phyloP scores from a whole-genome alignment of 2,113 vertebrate species.

The Mugil cephalus region DNA sequence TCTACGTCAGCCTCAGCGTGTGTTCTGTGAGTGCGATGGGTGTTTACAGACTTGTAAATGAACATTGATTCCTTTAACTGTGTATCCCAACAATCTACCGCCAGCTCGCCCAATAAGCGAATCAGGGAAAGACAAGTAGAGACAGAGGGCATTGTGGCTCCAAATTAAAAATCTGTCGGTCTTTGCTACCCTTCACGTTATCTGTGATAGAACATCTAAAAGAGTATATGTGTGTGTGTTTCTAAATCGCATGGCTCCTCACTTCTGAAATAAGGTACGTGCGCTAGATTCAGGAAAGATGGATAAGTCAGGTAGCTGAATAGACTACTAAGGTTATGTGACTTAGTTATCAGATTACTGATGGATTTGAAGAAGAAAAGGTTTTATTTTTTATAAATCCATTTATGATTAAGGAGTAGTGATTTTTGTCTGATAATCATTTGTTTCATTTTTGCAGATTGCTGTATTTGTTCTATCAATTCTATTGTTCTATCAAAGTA shows the following conservation, averaged over 20 bases:
- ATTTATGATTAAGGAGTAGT: background rate
- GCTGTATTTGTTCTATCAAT: background rate
- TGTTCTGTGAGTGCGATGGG: slow-evolving; percentile 22
- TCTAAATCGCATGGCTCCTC: slow-evolving; percentile 1
- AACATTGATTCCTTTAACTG: slow-evolving; percentile 62
- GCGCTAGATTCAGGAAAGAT: too few relatives aligned
- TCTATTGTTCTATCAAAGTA: too few relatives aligned
- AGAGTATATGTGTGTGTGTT: slow-evolving; percentile 14
- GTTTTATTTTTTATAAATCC: background rate
- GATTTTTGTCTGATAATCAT: background rate
- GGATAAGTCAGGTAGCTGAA: background rate
- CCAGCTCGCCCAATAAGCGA: slow-evolving; percentile 23
- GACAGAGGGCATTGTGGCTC: background rate
- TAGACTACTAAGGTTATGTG: background rate
- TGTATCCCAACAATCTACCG: slow-evolving; percentile 54
- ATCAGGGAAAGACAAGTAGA: background rate
- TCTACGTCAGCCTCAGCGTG: slow-evolving; percentile 14
- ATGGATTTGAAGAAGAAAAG: background rate
- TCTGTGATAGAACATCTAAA: slow-evolving; percentile 37
- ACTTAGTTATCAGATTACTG: background rate
- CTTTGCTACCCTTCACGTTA: slow-evolving; percentile 20
- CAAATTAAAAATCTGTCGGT: slow-evolving; percentile 34
- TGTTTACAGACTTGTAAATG: slow-evolving; percentile 69
- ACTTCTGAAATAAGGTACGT: too few relatives aligned
- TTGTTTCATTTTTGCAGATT: too few relatives aligned